phyloP scores from a whole-genome alignment of 2,888 invertebrate species.

The Geophilus truncorum region DNA sequence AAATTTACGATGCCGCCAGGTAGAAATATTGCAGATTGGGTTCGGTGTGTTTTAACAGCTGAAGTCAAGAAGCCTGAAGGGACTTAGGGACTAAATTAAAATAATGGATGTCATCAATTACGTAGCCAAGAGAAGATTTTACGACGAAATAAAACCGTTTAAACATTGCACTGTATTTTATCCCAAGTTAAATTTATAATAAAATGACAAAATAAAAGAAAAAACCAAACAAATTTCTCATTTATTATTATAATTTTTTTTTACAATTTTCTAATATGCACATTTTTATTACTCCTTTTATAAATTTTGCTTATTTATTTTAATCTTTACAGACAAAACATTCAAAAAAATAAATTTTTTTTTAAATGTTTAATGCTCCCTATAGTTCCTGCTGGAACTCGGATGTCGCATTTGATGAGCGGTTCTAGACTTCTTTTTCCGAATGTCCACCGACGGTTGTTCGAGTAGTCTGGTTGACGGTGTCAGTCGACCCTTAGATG shows the following conservation, averaged over 20 bases:
- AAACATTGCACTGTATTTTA: too few species aligned
- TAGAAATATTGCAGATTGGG: not conserved
- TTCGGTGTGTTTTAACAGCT: slow-evolving; percentile 11
- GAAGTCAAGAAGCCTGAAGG: not conserved
- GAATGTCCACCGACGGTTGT: not conserved
- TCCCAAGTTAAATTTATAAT: too few species aligned
- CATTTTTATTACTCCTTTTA: too few species aligned
- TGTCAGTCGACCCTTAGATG: not conserved
- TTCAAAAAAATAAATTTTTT: not conserved
- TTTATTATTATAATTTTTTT: too few species aligned
- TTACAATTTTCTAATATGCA: too few species aligned
- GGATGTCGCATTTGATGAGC: not conserved
- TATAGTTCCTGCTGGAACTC: not conserved
- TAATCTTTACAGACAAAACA: not conserved
- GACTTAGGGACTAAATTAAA: not conserved
- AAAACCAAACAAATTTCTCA: too few species aligned
- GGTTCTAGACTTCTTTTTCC: not conserved
- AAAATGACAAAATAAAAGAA: too few species aligned
- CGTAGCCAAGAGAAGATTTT: not conserved
- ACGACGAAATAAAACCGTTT: not conserved
- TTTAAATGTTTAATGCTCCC: not conserved
- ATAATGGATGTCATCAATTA: not conserved
- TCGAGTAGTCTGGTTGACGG: not conserved
- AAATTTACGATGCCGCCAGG: not conserved
- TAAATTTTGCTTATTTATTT: not conserved